phyloP scores from a whole-genome alignment of 2,113 vertebrate species.

The Laticauda colubrina region DNA sequence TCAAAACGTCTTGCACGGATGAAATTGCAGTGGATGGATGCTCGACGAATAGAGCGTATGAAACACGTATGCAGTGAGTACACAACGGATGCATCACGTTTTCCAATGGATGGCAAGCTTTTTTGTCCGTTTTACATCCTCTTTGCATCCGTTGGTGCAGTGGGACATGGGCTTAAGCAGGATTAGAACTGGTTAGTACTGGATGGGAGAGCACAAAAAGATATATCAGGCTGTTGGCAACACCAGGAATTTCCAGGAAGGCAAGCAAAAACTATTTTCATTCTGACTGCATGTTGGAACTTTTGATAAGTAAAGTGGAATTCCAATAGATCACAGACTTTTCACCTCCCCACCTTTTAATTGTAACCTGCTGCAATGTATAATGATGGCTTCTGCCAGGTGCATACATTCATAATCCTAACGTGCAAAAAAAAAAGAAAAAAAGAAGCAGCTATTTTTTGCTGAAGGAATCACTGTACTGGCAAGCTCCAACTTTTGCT shows the following conservation, averaged over 20 bases:
- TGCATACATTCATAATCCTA: neutral
- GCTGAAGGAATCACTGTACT: neutral
- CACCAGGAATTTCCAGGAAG: neutral
- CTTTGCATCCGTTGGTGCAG: no score
- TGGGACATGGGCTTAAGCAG: neutral
- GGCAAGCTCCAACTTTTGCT: neutral
- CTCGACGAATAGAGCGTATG: no score
- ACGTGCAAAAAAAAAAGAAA: neutral
- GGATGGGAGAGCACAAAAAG: neutral
- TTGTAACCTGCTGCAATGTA: neutral
- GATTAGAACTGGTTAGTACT: neutral
- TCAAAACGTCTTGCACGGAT: no score
- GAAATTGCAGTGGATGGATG: no score
- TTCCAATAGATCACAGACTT: neutral
- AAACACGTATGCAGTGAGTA: no score
- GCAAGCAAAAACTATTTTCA: neutral
- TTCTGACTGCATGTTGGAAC: neutral
- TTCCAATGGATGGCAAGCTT: no score
- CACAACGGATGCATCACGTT: no score
- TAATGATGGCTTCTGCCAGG: neutral
- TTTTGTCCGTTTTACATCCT: no score
- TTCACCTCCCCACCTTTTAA: neutral
- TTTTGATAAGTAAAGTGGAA: neutral
- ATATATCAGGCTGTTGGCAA: neutral
- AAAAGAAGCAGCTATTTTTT: neutral